Conservation (phyloP, 2,888 invertebrate species). For the Polydrusus tereticollis region DNA sequence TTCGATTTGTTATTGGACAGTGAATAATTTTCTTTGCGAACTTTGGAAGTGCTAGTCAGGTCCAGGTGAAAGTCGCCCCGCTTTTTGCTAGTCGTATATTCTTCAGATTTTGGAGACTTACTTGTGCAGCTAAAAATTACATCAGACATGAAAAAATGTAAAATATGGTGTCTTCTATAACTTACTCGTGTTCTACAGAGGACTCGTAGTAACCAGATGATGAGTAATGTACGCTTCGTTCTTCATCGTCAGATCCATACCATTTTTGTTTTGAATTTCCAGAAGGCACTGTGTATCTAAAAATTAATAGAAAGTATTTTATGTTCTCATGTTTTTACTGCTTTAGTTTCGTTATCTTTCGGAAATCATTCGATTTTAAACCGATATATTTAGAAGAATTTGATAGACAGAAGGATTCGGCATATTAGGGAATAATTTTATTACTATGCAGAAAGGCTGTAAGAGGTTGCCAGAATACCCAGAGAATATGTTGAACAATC, state of each 20-base stretch:
- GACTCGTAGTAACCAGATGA: conserved; percentile 83
- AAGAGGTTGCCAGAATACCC: too few species aligned
- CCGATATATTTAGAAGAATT: too few species aligned
- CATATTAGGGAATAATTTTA: too few species aligned
- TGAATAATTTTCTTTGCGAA: not conserved
- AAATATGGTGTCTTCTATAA: conserved; percentile 50
- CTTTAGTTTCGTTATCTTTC: too few species aligned
- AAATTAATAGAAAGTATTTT: not conserved
- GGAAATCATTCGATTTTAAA: too few species aligned
- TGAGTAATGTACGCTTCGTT: conserved; percentile 76
- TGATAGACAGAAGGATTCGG: too few species aligned
- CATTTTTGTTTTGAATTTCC: conserved; percentile 48
- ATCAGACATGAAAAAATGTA: not conserved
- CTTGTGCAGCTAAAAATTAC: conserved; percentile 56
- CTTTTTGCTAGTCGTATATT: conserved; percentile 67
- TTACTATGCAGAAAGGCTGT: too few species aligned
- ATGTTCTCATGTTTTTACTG: too few species aligned
- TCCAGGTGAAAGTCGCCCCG: conserved; percentile 84
- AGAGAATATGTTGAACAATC: too few species aligned
- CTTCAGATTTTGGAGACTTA: conserved; percentile 65
- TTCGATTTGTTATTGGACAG: conserved; percentile 24
- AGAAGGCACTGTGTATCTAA: conserved; percentile 63
- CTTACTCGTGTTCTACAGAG: conserved; percentile 77
- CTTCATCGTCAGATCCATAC: conserved; percentile 72
- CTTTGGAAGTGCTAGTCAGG: conserved; percentile 66